These are phyloP conservation scores for Amphipyra tragopoginis DNA, from an alignment of 2,888 invertebrate species.

Conservation along the genomic window DNA sequence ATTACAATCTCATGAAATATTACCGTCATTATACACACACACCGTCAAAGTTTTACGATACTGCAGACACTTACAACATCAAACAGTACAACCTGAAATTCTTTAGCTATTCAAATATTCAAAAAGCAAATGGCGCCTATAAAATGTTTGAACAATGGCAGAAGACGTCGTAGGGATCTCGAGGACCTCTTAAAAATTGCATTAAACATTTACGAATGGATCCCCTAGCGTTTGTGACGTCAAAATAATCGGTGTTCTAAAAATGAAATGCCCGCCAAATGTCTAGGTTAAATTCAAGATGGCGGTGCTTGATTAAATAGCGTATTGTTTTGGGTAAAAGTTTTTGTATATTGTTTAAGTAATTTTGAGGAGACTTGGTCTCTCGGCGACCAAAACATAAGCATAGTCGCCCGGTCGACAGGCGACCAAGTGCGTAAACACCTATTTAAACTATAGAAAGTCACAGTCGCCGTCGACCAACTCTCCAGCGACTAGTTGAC, in stretches of 20 bases:
- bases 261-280: slow-evolving; percentile 42
- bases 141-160: slow-evolving; percentile 57
- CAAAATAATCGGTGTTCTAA: slow-evolving; percentile 56
- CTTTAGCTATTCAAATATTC: slow-evolving; percentile 56
- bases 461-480: too few species aligned
- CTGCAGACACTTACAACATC: slow-evolving; percentile 40
- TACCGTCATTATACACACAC: slow-evolving; percentile 27
- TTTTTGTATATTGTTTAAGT: too few species aligned
- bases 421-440: too few species aligned
- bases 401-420: too few species aligned
- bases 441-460: too few species aligned
- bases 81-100: slow-evolving; percentile 48
- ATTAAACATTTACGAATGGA: slow-evolving; percentile 57
- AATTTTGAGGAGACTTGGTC: too few species aligned
- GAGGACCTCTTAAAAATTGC: slow-evolving; percentile 57
- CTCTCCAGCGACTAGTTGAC: too few species aligned
- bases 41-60: slow-evolving; percentile 41
- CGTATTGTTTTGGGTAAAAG: slow-evolving; percentile 25
- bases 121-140: slow-evolving; percentile 55
- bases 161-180: slow-evolving; percentile 40
- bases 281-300: slow-evolving; percentile 41
- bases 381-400: too few species aligned
- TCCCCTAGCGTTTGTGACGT: slow-evolving; percentile 52
- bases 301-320: slow-evolving; percentile 20
- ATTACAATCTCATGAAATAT: slow-evolving; percentile 43